These are phyloP conservation scores for Spinus olivaceus DNA, from an alignment of 2,797 vertebrate species.

Conservation along the genomic window DNA sequence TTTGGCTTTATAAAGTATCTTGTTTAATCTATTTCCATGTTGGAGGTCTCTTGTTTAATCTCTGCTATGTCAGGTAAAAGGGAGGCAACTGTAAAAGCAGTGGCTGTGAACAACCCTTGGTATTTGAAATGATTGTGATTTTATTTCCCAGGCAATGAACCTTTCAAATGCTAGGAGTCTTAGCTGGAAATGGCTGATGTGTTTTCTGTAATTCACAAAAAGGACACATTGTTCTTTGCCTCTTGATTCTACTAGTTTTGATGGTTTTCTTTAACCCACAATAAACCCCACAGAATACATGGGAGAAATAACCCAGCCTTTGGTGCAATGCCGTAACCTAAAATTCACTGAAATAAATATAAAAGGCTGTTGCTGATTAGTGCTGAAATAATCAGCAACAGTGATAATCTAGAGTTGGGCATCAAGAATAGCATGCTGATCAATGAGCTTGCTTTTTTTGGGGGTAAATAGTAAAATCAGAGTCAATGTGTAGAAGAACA, in stretches of 20 bases:
- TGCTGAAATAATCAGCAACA: not conserved
- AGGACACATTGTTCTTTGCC: not conserved
- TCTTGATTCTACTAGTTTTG: not conserved
- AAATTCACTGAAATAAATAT: not conserved
- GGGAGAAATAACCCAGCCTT: not conserved
- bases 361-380: not conserved
- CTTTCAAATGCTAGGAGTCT: not conserved
- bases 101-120: not conserved
- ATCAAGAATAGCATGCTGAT: not conserved
- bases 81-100: not conserved
- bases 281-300: not conserved
- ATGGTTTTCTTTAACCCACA: not conserved
- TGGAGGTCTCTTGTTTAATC: slow-evolving; percentile 24
- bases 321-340: not conserved
- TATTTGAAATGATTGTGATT: not conserved
- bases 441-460: not conserved
- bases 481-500: not conserved
- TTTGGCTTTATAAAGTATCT: not conserved
- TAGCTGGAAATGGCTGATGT: not conserved
- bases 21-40: slow-evolving; percentile 29
- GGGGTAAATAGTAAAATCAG: not conserved
- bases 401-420: not conserved
- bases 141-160: slow-evolving; percentile 13
- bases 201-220: not conserved
- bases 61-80: not conserved